Evolutionary conservation across 2,113 vertebrate species (phyloP), one percentile per base, ranked within the genome.

Genomic region (Phoenicopterus ruber): DNA sequence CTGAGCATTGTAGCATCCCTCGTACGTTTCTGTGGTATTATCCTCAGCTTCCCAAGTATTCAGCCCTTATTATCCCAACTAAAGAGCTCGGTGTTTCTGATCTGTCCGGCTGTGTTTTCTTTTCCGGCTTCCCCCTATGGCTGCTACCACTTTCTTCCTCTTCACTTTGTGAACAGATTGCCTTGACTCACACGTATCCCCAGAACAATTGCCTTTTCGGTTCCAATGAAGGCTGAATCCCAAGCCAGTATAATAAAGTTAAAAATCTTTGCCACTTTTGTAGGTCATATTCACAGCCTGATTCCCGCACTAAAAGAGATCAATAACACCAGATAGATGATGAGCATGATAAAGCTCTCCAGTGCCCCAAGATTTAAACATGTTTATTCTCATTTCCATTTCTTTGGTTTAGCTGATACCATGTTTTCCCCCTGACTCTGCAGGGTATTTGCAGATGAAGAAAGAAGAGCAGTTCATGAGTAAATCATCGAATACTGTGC

Each of bases 311-410:
- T 80, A 69, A 74, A 42, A 82, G 58, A 82, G 82, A 89, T 90
- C 78, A 91, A 61, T 94, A 97, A 57, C 28, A 82, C 22, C 34
- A 18, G 40, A 19, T 7, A 81, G 69, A 54, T 86, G 67, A 86
- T 63, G 36, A 94, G 40, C 46, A 47, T 93, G 85, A 93, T 88
- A 85, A 91, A 96, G 46, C 44, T 92, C 86, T 91, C 46, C 67
- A 46, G 28, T 58, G 70, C 28, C 25, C 9, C 66, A n/a, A 76
- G 71, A 85, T 76, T 90, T 94, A 87, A 94, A 73, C 5, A 22
- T 85, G 38, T 74, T 87, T 85, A 38, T 85, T 94, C 58, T 74
- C 17, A 82, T 93, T 96, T 93, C 70, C 78, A 52, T 93, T 95
- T 69, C 82, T 90, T 72, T 77, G 36, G 15, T 50, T 96, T 94